Evolutionary conservation across 2,888 invertebrate genomes (phyloP).

Genomic region (Ecdyonurus torrentis): DNA sequence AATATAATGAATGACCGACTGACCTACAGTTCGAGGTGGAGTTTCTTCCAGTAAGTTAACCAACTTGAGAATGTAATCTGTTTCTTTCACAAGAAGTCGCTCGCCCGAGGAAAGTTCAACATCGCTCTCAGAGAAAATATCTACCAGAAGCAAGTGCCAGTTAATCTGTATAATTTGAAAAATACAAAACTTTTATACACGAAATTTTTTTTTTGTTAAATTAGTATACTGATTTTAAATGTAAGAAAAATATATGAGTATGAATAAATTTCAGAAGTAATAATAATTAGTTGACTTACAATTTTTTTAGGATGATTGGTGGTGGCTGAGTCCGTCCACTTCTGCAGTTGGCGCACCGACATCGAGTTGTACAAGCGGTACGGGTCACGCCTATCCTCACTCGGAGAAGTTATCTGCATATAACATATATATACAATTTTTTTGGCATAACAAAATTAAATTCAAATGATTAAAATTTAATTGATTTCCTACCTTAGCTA

Average conservation of each 20-base stretch:
- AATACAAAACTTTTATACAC: too few species aligned
- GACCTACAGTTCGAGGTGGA: conserved; percentile 34
- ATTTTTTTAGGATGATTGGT: background rate
- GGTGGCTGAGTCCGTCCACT: conserved; percentile 18
- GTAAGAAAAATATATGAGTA: too few species aligned
- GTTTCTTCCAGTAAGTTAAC: conserved; percentile 42
- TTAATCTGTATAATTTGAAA: too few species aligned
- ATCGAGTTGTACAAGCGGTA: conserved; percentile 21
- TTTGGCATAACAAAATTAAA: background rate
- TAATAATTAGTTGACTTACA: too few species aligned
- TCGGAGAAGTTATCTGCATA: conserved; percentile 15
- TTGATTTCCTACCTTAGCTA: conserved; percentile 34
- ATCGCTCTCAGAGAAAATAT: conserved; percentile 36
- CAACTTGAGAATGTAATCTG: conserved; percentile 50
- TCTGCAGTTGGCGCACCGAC: conserved; percentile 20
- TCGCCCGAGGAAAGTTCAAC: conserved; percentile 40
- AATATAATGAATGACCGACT: too few species aligned
- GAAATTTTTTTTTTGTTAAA: too few species aligned
- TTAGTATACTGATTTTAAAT: too few species aligned
- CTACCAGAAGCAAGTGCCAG: conserved; percentile 52
- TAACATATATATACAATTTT: too few species aligned
- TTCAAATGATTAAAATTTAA: background rate
- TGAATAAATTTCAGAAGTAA: too few species aligned
- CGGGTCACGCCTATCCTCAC: conserved; percentile 20
- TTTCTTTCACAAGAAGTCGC: conserved; percentile 56